Conservation (phyloP, 2,888 invertebrate species). For the Seira ritae region DNA sequence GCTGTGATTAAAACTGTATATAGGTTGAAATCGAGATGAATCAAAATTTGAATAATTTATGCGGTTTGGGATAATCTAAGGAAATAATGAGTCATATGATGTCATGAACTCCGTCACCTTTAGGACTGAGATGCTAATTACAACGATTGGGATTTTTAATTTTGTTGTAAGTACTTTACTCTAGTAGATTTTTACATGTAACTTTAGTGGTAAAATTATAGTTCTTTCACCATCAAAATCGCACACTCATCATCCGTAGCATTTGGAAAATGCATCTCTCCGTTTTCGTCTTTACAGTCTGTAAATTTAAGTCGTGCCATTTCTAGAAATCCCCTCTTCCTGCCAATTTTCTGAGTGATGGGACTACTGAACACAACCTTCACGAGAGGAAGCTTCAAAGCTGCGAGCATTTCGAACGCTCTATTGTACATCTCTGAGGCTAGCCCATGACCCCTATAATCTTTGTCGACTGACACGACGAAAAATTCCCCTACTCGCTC, state of each 20-base stretch:
- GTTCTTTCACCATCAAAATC: constrained; percentile 47
- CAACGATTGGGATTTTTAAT: too few species aligned
- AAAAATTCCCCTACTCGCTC: constrained; percentile 51
- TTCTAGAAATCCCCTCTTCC: constrained; percentile 55
- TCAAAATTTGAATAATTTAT: too few species aligned
- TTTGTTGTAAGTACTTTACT: too few species aligned
- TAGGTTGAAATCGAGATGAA: too few species aligned
- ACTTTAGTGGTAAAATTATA: too few species aligned
- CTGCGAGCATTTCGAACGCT: constrained; percentile 41
- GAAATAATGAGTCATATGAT: too few species aligned
- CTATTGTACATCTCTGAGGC: constrained; percentile 59
- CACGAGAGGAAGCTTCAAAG: constrained; percentile 49
- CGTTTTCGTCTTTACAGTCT: constrained; percentile 57
- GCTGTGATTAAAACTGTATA: too few species aligned
- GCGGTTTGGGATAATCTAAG: too few species aligned
- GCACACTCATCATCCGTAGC: constrained; percentile 54
- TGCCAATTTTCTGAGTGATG: constrained; percentile 54
- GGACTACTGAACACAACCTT: constrained; percentile 58
- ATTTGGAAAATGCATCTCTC: constrained; percentile 27
- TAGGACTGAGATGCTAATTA: too few species aligned
- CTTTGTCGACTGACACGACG: constrained; percentile 53
- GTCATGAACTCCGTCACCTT: too few species aligned
- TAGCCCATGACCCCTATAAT: constrained; percentile 54
- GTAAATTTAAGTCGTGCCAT: constrained; percentile 23
- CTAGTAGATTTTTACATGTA: too few species aligned